Percentiles rank a stretch among this genome's conserved stretches.
These are phyloP conservation scores for Perccottus glenii DNA, from an alignment of 2,113 vertebrate species.

Conservation along the genomic window DNA sequence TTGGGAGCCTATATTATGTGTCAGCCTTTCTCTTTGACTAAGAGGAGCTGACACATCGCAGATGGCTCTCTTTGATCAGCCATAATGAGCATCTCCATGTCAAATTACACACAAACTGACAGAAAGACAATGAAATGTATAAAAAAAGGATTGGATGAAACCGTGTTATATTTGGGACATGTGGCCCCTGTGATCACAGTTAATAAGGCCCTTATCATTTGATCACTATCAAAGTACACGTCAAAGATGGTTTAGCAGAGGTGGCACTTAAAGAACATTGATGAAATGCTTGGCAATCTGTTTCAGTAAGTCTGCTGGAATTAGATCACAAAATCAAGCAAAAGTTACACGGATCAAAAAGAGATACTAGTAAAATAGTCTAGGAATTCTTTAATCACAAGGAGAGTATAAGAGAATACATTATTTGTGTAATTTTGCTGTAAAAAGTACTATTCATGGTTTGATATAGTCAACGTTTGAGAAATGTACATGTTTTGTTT, in stretches of 20 bases:
- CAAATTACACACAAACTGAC: slow-evolving; percentile 72
- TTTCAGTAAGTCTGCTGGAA: slow-evolving; percentile 45
- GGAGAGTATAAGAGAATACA: too few relatives aligned
- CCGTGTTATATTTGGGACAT: slow-evolving; percentile 13
- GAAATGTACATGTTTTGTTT: too few relatives aligned
- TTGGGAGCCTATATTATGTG: slow-evolving; percentile 42
- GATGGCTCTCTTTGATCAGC: slow-evolving; percentile 77
- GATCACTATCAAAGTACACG: slow-evolving; percentile 76
- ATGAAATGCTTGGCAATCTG: slow-evolving; percentile 65
- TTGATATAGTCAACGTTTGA: too few relatives aligned
- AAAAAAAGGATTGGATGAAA: slow-evolving; percentile 42
- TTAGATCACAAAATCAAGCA: slow-evolving; percentile 21
- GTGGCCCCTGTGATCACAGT: slow-evolving; percentile 74
- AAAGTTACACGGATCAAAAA: slow-evolving; percentile 13
- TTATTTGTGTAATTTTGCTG: too few relatives aligned
- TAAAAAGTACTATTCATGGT: too few relatives aligned
- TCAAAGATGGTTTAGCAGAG: slow-evolving; percentile 49
- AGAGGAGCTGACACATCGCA: slow-evolving; percentile 70
- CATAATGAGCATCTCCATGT: slow-evolving; percentile 79
- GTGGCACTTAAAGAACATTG: slow-evolving; percentile 51
- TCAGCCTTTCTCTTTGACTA: slow-evolving; percentile 64
- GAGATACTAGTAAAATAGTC: not conserved
- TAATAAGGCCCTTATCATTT: slow-evolving; percentile 76
- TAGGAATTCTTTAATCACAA: too few relatives aligned
- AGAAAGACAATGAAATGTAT: slow-evolving; percentile 48